Conservation (phyloP, 1,140 invertebrate species). For the Laodelphax striatellus region DNA sequence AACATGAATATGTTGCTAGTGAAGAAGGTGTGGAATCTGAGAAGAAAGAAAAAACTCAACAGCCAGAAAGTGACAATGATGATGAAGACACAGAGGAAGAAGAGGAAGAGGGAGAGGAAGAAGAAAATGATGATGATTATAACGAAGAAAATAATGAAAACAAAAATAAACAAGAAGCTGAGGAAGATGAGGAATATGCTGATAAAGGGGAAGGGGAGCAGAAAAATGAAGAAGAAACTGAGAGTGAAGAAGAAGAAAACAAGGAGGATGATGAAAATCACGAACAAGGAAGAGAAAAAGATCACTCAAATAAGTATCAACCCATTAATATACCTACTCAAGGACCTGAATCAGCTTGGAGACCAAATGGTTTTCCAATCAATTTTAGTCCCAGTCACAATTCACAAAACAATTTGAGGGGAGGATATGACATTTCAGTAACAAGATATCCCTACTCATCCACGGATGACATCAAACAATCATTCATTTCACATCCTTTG, state of each 20-base stretch:
- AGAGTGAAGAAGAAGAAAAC: background rate
- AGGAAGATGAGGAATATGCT: slow-evolving; percentile 1
- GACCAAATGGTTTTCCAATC: slow-evolving; percentile 9
- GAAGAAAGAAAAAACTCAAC: background rate
- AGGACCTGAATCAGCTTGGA: slow-evolving; percentile 1
- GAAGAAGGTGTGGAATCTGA: background rate
- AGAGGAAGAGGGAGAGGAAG: background rate
- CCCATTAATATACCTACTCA: background rate
- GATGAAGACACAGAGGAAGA: background rate
- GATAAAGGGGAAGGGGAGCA: slow-evolving; percentile 1
- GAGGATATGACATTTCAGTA: background rate
- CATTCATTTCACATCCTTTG: background rate
- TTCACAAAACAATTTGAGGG: background rate
- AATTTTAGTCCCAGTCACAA: background rate
- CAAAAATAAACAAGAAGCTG: background rate
- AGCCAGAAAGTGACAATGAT: background rate
- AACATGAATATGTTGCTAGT: slow-evolving; percentile 1
- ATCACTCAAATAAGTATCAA: slow-evolving; percentile 1
- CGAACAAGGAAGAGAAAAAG: slow-evolving; percentile 1
- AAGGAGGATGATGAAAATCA: background rate
- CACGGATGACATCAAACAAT: background rate
- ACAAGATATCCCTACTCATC: background rate
- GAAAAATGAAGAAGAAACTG: background rate
- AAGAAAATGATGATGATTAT: background rate
- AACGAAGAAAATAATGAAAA: slow-evolving; percentile 6